These are phyloP conservation scores for Epistrophella euchroma DNA, from an alignment of 2,888 invertebrate species.

Conservation along the genomic window DNA sequence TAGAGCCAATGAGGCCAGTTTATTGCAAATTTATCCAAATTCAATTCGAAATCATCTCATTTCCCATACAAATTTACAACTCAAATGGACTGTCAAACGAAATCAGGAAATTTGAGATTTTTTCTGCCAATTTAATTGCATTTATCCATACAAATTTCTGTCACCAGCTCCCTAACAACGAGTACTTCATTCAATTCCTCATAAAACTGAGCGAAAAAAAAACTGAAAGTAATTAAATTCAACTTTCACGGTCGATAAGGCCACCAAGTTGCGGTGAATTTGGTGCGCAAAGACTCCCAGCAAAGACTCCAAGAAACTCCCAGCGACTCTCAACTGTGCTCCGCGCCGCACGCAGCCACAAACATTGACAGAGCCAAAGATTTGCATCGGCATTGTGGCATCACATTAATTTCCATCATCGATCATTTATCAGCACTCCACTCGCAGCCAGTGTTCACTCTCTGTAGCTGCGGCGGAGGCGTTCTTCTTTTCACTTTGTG, in stretches of 20 bases:
- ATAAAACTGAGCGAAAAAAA: constrained; percentile 6
- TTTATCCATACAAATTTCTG: neutral
- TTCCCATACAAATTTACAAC: no score
- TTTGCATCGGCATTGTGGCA: constrained; percentile 49
- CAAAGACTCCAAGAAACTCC: neutral
- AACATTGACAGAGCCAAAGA: constrained; percentile 43
- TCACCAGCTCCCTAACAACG: neutral
- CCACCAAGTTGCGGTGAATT: constrained; percentile 40
- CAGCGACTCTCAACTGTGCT: neutral
- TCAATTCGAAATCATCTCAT: no score
- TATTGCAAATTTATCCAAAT: no score
- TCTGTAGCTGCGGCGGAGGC: constrained; percentile 41
- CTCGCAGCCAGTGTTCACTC: constrained; percentile 20
- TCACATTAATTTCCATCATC: constrained; percentile 66
- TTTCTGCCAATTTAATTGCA: neutral
- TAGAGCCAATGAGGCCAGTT: no score
- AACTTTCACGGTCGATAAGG: constrained; percentile 75
- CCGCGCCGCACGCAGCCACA: constrained; percentile 7
- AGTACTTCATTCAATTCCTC: neutral
- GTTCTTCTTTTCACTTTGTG: constrained; percentile 45
- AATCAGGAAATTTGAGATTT: no score
- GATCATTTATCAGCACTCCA: constrained; percentile 59
- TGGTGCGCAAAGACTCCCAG: constrained; percentile 15
- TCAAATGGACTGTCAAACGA: neutral
- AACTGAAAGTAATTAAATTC: constrained; percentile 72